Evolutionary conservation across 1,140 invertebrate species (phyloP), one percentile per base, ranked within the genome.

Genomic region (Triops longicaudatus): DNA sequence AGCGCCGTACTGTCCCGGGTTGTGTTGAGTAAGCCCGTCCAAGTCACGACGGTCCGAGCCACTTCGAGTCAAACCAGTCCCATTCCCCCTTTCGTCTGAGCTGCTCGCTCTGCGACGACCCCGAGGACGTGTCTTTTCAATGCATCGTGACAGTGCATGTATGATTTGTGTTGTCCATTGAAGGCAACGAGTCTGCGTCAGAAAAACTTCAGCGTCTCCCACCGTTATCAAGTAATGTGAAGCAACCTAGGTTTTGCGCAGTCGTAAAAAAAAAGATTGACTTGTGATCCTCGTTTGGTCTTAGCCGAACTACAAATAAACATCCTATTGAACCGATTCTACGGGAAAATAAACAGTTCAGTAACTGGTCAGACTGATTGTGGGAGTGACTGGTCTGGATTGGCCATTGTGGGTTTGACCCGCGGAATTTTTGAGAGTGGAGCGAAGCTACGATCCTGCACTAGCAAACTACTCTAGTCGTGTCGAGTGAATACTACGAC

Each of bases 1-100:
- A 63, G 50, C 50, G 50, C 22, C 50, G 50, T 63, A 63, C 50
- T 63, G 50, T 63, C 50, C 50, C 50, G 50, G 14, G 50, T n/a
- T 6, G 50, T 22, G 50, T 63, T 17, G 22, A 63, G 22, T 63
- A 63, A 63, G 50, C 50, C 44, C 50, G 50, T 63, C 50, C 50
- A 63, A 37, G 50, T 63, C 50, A 63, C 50, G 50, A 63, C 50
- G 50, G 50, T 63, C 14, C 50, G 44, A 14, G 50, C 14, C 17
- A 1, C 22, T n/a, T 22, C 22, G 17, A 63, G 44, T 63, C 44
- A n/a, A 63, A 63, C 50, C 50, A 63, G 50, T 63, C 50, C 50
- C 50, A 22, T 63, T 63, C 22, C 50, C 7, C 50, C 50, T 22
- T 63, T 63, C 50, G 50, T 63, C 10, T 17, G n/a, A 22, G 50